phyloP scores from a whole-genome alignment of 2,888 invertebrate species.

The Sarcophaga carnaria region DNA sequence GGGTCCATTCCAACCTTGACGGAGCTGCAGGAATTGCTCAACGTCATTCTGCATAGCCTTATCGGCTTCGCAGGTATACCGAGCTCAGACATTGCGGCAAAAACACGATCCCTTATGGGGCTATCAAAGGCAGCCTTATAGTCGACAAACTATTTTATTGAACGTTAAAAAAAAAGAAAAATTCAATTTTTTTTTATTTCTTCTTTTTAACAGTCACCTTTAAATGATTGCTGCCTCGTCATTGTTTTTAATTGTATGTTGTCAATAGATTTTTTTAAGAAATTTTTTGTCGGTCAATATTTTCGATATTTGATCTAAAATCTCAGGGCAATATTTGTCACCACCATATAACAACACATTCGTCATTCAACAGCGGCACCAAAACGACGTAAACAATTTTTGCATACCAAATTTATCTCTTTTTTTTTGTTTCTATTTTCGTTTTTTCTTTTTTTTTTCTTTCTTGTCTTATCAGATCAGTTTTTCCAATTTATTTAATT shows the following conservation, averaged over 20 bases:
- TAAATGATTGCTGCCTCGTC: too few species aligned
- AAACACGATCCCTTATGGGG: too few species aligned
- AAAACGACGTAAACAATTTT: not conserved
- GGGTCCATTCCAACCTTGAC: too few species aligned
- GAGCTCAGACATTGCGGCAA: too few species aligned
- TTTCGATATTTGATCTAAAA: not conserved
- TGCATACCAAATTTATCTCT: not conserved
- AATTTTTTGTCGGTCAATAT: not conserved
- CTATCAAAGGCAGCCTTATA: too few species aligned
- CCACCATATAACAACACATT: not conserved
- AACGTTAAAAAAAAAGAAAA: not conserved
- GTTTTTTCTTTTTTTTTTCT: not conserved
- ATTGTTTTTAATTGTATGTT: too few species aligned
- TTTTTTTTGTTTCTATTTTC: not conserved
- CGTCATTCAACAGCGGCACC: not conserved
- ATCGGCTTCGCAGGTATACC: too few species aligned
- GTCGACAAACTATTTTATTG: not conserved
- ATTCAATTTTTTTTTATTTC: not conserved
- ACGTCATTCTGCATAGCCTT: too few species aligned
- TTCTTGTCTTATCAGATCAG: too few species aligned
- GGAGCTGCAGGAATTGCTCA: too few species aligned
- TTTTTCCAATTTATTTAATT: too few species aligned
- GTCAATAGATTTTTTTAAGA: too few species aligned
- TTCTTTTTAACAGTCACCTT: constrained; percentile 5
- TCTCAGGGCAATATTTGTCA: not conserved